These are phyloP conservation scores for Patagioenas fasciata DNA, from an alignment of 2,113 vertebrate genomes.

Conservation along the genomic window DNA sequence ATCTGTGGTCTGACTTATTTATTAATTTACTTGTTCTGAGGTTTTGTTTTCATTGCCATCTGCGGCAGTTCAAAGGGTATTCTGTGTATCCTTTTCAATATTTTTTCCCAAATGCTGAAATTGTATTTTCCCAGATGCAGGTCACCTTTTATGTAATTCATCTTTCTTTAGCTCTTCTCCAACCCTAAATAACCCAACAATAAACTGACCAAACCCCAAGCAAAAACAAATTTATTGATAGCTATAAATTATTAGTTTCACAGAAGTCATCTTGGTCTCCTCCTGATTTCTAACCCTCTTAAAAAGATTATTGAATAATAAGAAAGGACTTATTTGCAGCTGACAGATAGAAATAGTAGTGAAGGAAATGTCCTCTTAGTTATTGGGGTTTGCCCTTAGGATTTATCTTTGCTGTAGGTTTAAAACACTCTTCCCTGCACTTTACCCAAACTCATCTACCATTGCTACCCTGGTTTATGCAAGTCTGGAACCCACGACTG, in stretches of 20 bases:
- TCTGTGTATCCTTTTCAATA: background rate
- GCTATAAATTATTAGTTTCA: background rate
- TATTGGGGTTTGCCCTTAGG: background rate
- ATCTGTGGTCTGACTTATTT: conserved; percentile 2
- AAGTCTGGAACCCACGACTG: background rate
- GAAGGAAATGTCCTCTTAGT: background rate
- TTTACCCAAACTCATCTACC: background rate
- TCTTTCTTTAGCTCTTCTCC: background rate
- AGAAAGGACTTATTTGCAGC: background rate
- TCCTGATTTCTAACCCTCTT: background rate
- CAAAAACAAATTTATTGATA: background rate
- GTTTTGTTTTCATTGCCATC: conserved; percentile 5
- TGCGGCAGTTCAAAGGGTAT: background rate
- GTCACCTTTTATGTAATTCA: background rate
- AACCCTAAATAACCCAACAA: background rate
- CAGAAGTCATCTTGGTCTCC: background rate
- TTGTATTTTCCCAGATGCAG: background rate
- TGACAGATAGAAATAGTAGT: background rate
- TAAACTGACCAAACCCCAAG: background rate
- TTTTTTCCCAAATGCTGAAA: conserved; percentile 50
- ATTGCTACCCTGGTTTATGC: background rate
- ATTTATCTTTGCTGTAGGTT: background rate
- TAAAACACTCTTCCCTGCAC: background rate
- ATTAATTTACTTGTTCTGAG: conserved; percentile 14
- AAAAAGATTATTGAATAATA: background rate